Evolutionary conservation across 2,888 invertebrate genomes (phyloP).

Genomic region (Campaea margaritaria): DNA sequence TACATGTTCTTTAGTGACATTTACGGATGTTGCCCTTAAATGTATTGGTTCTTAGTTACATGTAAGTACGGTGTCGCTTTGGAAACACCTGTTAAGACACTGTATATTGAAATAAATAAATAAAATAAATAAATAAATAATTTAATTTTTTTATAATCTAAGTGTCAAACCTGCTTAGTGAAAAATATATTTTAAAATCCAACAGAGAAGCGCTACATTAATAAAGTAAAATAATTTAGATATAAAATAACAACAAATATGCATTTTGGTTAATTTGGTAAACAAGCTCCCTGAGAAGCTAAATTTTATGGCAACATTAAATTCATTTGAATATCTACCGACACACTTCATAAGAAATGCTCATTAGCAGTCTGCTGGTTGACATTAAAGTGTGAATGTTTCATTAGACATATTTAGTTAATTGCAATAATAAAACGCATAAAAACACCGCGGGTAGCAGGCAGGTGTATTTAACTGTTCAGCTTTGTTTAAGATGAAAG

Average conservation of each 20-base stretch:
- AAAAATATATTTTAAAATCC: conserved; percentile 9
- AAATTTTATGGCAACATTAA: conserved; percentile 37
- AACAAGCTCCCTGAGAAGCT: background rate
- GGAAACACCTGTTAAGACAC: no score
- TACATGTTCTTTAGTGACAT: no score
- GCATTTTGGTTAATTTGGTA: background rate
- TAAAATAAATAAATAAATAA: no score
- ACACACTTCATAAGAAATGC: conserved; percentile 29
- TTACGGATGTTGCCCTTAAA: no score
- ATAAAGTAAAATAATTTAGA: conserved; percentile 4
- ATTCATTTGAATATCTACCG: conserved; percentile 35
- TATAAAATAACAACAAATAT: conserved; percentile 1
- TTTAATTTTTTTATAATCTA: no score
- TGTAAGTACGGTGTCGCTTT: no score
- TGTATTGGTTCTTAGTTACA: no score
- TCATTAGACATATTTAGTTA: conserved; percentile 27
- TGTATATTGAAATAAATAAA: no score
- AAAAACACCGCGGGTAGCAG: conserved; percentile 26
- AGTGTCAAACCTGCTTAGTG: no score
- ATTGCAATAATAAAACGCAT: conserved; percentile 31
- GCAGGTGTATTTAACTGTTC: conserved; percentile 10
- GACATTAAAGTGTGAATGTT: conserved; percentile 35
- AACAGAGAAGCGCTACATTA: conserved; percentile 17
- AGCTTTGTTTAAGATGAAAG: background rate
- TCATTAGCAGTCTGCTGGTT: conserved; percentile 25